These are phyloP conservation scores for Chascanopsetta lugubris DNA, from an alignment of 2,113 vertebrate genomes.

Conservation along the genomic window DNA sequence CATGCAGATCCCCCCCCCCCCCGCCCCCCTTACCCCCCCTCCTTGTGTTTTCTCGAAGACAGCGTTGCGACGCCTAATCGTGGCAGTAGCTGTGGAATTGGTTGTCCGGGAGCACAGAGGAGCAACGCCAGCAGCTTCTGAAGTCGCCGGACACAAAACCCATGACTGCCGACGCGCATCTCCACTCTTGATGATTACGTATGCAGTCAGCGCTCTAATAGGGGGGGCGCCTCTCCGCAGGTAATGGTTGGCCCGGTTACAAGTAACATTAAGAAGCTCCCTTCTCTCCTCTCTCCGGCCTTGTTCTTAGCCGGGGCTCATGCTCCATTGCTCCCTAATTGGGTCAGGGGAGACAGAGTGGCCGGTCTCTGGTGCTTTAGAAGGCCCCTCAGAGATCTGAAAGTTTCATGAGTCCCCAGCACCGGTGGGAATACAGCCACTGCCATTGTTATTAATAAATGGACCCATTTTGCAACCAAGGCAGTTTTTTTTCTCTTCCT, in stretches of 20 bases:
- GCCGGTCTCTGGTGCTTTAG: constrained; percentile 80
- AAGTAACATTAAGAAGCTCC: constrained; percentile 61
- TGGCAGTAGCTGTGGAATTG: constrained; percentile 30
- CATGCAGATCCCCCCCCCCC: too few relatives aligned
- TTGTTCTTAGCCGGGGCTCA: constrained; percentile 68
- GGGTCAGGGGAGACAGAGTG: constrained; percentile 83
- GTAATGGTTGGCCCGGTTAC: constrained; percentile 59
- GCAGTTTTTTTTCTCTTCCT: constrained; percentile 62
- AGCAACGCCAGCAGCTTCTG: background rate
- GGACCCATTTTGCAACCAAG: constrained; percentile 79
- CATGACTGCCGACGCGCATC: constrained; percentile 9
- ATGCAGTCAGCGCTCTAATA: constrained; percentile 53
- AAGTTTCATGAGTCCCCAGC: constrained; percentile 84
- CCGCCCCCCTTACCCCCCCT: constrained; percentile 21
- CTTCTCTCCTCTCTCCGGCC: constrained; percentile 66
- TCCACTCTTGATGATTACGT: constrained; percentile 46
- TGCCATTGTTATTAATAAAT: constrained; percentile 86
- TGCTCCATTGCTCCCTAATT: constrained; percentile 80
- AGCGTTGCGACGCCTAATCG: constrained; percentile 47
- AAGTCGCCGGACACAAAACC: constrained; percentile 19
- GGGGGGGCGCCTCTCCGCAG: constrained; percentile 51
- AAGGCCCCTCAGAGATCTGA: constrained; percentile 82
- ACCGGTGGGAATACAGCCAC: constrained; percentile 79
- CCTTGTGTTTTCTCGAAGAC: constrained; percentile 31
- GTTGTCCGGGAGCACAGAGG: background rate